These are phyloP conservation scores for Celastrina argiolus DNA, from an alignment of 2,888 invertebrate genomes.

Conservation along the genomic window DNA sequence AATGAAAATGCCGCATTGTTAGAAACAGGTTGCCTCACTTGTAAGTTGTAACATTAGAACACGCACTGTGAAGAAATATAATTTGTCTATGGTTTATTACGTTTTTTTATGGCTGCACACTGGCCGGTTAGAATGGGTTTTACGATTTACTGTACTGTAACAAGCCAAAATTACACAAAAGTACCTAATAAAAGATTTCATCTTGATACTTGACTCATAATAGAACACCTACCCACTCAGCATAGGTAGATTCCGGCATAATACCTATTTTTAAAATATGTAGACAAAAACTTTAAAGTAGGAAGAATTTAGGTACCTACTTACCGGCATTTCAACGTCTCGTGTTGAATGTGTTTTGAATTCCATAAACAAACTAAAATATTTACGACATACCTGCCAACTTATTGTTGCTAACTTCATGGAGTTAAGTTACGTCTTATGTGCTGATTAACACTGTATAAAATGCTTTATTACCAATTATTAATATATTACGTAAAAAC, in stretches of 20 bases:
- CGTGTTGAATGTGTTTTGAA: too few relatives aligned
- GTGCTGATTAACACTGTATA: too few relatives aligned
- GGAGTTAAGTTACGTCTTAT: not conserved
- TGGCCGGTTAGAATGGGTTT: not conserved
- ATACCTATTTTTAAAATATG: too few relatives aligned
- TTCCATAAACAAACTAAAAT: too few relatives aligned
- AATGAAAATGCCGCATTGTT: not conserved
- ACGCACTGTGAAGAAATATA: conserved; percentile 17
- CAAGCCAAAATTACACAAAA: conserved; percentile 4
- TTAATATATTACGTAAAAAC: not conserved
- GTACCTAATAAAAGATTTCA: not conserved
- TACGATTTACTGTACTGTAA: not conserved
- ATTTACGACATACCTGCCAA: not conserved
- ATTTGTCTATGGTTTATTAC: conserved; percentile 9
- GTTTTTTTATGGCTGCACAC: not conserved
- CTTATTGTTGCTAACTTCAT: not conserved
- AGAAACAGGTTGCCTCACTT: conserved; percentile 9
- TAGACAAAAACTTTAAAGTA: too few relatives aligned
- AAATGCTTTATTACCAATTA: not conserved
- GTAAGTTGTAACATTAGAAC: not conserved
- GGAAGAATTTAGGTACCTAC: too few relatives aligned
- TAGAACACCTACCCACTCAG: too few relatives aligned
- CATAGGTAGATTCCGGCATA: too few relatives aligned
- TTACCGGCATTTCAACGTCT: too few relatives aligned
- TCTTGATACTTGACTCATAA: not conserved